Evolutionary conservation across 2,888 invertebrate genomes (phyloP).

Genomic region (Cataglyphis cursor): DNA sequence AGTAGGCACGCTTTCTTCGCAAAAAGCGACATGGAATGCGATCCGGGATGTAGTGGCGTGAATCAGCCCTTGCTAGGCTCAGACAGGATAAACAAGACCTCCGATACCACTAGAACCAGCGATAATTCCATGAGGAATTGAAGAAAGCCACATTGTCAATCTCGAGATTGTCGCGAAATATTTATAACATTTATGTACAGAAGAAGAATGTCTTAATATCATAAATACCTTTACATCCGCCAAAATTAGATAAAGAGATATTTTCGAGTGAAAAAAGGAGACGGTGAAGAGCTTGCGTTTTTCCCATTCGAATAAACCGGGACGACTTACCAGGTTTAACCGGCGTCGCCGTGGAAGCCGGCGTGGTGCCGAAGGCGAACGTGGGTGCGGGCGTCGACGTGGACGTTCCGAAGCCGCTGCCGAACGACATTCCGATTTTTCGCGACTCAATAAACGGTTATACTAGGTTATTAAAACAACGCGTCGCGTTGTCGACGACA

Average conservation of each 20-base stretch:
- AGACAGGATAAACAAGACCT: conserved; percentile 66
- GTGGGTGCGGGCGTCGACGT: conserved; percentile 88
- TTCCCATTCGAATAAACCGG: conserved; percentile 76
- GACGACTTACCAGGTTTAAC: conserved; percentile 81
- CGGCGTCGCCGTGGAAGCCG: conserved; percentile 83
- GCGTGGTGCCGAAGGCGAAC: conserved; percentile 86
- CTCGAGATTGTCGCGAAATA: not conserved
- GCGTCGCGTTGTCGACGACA: conserved; percentile 10
- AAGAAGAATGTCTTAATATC: not conserved
- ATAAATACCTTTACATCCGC: not conserved
- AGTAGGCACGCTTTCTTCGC: conserved; percentile 65
- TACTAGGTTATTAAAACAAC: not conserved
- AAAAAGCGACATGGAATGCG: conserved; percentile 76
- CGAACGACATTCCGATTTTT: conserved; percentile 82
- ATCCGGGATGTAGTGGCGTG: conserved; percentile 76
- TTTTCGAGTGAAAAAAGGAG: not conserved
- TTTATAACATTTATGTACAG: not conserved
- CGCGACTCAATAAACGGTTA: not conserved
- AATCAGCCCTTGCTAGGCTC: conserved; percentile 76
- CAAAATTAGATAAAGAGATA: not conserved
- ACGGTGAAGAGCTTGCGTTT: conserved; percentile 52
- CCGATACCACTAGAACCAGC: conserved; percentile 64
- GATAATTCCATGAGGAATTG: conserved; percentile 55
- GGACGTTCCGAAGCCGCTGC: conserved; percentile 86
- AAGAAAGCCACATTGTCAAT: not conserved